Conservation (phyloP, 2,113 vertebrate genomes). For the Aspidoscelis tigris region DNA sequence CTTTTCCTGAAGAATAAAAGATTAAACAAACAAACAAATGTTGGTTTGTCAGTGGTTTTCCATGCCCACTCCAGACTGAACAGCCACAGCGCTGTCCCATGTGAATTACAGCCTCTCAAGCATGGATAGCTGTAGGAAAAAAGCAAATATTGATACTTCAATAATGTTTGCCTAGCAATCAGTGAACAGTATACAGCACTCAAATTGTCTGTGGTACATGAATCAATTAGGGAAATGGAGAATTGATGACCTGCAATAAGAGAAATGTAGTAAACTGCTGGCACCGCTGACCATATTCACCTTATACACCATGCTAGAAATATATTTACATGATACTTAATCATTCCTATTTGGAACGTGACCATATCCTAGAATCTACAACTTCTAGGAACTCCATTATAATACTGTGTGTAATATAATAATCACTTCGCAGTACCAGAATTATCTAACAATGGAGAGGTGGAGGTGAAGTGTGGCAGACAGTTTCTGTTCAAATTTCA, state of each 20-base stretch:
- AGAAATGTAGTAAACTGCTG: constrained; percentile 63
- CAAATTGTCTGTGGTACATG: constrained; percentile 60
- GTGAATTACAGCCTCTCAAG: constrained; percentile 60
- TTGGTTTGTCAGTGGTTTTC: constrained; percentile 45
- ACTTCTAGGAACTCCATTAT: constrained; percentile 15
- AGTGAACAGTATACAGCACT: constrained; percentile 62
- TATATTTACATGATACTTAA: constrained; percentile 28
- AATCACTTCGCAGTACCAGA: neutral
- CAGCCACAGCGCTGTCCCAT: constrained; percentile 50
- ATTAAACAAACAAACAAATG: neutral
- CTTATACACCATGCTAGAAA: constrained; percentile 55
- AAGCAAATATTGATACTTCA: constrained; percentile 75
- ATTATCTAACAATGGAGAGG: neutral
- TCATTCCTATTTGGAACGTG: constrained; percentile 21
- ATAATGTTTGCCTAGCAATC: constrained; percentile 74
- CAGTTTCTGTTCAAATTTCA: neutral
- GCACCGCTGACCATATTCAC: constrained; percentile 40
- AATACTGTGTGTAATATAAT: fast-evolving
- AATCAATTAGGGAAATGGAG: constrained; percentile 75
- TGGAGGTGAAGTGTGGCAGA: neutral
- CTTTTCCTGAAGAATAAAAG: constrained; percentile 43
- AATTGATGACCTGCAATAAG: constrained; percentile 66
- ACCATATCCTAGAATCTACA: neutral
- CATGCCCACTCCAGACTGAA: constrained; percentile 52
- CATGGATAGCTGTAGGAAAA: constrained; percentile 65